A percentile compares a stretch with the other conserved stretches of the same genome.
These are phyloP conservation scores for Cacoxenus indagator DNA, from an alignment of 2,888 invertebrate species.

Conservation along the genomic window DNA sequence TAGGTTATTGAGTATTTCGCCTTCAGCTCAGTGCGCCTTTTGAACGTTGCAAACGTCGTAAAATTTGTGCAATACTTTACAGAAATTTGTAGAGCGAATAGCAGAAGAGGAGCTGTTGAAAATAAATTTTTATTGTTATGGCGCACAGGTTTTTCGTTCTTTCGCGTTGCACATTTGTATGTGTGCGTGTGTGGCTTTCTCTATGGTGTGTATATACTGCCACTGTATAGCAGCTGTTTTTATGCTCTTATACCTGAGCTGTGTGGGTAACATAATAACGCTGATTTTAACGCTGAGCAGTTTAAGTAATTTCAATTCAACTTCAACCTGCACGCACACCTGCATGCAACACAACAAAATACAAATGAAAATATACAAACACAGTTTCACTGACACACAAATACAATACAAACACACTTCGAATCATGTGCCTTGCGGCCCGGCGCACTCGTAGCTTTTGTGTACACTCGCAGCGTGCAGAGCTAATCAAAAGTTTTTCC, in stretches of 20 bases:
- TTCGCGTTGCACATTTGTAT: conserved; percentile 28
- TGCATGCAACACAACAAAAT: neutral
- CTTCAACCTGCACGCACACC: neutral
- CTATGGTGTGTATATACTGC: neutral
- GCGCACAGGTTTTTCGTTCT: conserved; percentile 45
- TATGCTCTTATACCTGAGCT: neutral
- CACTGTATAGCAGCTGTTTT: conserved; percentile 7
- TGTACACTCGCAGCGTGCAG: neutral
- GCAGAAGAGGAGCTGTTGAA: no score
- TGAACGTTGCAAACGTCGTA: no score
- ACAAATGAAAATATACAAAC: neutral
- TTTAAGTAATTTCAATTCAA: conserved; percentile 16
- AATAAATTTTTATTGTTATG: conserved; percentile 63
- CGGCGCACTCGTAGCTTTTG: neutral
- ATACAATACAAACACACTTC: no score
- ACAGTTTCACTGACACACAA: no score
- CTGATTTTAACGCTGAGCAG: conserved; percentile 10
- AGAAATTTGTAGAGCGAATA: no score
- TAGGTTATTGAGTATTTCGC: no score
- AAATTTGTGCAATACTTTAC: no score
- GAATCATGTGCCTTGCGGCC: neutral
- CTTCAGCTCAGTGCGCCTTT: no score
- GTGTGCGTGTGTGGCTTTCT: conserved; percentile 25
- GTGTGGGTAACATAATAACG: conserved; percentile 2
- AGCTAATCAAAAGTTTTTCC: conserved; percentile 9